Evolutionary conservation across 2,888 invertebrate genomes (phyloP).

Genomic region (Zonitis immaculata): DNA sequence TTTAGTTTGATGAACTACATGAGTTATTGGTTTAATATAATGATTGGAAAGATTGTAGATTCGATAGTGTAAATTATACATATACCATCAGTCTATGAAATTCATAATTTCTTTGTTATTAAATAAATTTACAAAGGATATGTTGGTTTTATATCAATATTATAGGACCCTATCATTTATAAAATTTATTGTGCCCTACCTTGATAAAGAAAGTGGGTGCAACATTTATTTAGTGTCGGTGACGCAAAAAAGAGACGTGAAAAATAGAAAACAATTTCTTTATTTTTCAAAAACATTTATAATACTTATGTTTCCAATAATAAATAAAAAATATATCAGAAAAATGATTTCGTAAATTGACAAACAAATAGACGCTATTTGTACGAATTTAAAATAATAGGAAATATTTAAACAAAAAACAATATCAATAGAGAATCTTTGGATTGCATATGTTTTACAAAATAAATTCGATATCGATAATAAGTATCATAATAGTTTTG

Average conservation of each 20-base stretch:
- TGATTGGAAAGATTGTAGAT: too few relatives aligned
- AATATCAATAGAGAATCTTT: background rate
- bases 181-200: background rate
- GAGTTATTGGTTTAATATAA: too few relatives aligned
- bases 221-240: background rate
- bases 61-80: constrained; percentile 35
- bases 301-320: constrained; percentile 40
- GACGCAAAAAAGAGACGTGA: background rate
- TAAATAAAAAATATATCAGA: constrained; percentile 33
- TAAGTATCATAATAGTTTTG: constrained; percentile 28
- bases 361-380: constrained; percentile 38
- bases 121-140: constrained; percentile 34
- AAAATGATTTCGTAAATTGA: constrained; percentile 38
- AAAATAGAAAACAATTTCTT: constrained; percentile 47
- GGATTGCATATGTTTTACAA: background rate
- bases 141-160: background rate
- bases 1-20: too few relatives aligned
- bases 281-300: constrained; percentile 50
- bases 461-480: constrained; percentile 6
- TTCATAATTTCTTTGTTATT: constrained; percentile 36
- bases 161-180: too few relatives aligned
- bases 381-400: constrained; percentile 37
- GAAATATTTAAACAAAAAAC: background rate
- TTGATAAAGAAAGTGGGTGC: too few relatives aligned
- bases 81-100: constrained; percentile 34